Percentiles rank a stretch among this genome's conserved stretches.
Evolutionary conservation across 2,888 invertebrate genomes (phyloP).

Genomic region (Teleiodes luculella): DNA sequence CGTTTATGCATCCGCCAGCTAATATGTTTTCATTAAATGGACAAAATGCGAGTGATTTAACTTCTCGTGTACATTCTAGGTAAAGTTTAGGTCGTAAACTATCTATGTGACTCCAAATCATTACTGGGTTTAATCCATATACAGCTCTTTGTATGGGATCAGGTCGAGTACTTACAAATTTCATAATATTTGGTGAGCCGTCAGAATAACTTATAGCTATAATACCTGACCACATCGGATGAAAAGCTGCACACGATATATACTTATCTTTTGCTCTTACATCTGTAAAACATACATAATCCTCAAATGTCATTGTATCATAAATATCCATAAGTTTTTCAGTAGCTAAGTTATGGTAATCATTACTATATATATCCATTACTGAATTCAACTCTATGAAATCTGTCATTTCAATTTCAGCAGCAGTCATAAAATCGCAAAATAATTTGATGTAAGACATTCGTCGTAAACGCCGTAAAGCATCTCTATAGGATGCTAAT

Average conservation of each 20-base stretch:
- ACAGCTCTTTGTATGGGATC: constrained; percentile 77
- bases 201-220: constrained; percentile 83
- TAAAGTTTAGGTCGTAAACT: constrained; percentile 83
- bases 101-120: constrained; percentile 87
- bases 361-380: constrained; percentile 81
- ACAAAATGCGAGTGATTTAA: constrained; percentile 82
- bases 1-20: constrained; percentile 85
- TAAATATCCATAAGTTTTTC: constrained; percentile 49
- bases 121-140: constrained; percentile 81
- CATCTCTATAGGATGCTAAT: constrained; percentile 47
- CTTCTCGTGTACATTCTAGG: constrained; percentile 82
- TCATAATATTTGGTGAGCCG: constrained; percentile 70
- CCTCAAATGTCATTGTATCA: constrained; percentile 62
- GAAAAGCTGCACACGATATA: constrained; percentile 83
- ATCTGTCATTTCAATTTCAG: constrained; percentile 25
- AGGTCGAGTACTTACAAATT: constrained; percentile 49
- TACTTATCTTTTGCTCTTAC: constrained; percentile 82
- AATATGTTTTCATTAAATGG: constrained; percentile 83
- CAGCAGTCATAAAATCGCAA: constrained; percentile 46
- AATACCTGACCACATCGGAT: constrained; percentile 84
- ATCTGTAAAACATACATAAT: constrained; percentile 82
- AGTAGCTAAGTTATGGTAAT: constrained; percentile 74
- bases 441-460: constrained; percentile 58
- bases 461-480: constrained; percentile 53
- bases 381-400: constrained; percentile 67